Evolutionary conservation across 2,888 invertebrate species (phyloP), one percentile per base, ranked within the genome.

Genomic region (Microplitis manilae): DNA sequence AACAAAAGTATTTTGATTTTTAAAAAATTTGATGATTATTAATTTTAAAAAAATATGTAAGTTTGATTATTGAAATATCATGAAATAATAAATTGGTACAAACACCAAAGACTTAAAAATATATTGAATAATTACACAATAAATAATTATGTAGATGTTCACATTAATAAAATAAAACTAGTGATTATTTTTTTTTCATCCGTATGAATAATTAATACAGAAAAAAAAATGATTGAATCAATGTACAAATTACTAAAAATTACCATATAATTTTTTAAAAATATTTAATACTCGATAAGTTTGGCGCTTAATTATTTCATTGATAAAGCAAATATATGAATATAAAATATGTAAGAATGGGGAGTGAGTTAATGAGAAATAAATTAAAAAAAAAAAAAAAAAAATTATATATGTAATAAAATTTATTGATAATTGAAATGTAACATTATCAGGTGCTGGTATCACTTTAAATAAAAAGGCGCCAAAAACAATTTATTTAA

Each of bases 71-170:
- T 30, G 4, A 81, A 81, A 80, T 80, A 81, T 81, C 80, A 81
- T 78, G 81, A n/a, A 78, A 82, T 87, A 85, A 82, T 87, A 85
- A 79, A 86, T 87, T 86, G 87, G 87, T 87, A 87, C 87, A 87
- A 88, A 87, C 84, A 84, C 88, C 88, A 88, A 88, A 88, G 88
- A 87, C 87, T 87, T 85, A 85, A 82, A 84, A 87, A 87, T 87
- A 81, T 83, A 72, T 83, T 82, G 85, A 86, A 81, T 85, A 83
- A 82, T 83, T 80, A 73, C 13, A 50, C 50, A 50, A 50, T 8
- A 8, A 8, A 50, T 50, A 9, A 50, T 50, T 9, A 50, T 9
- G 13, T 50, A 50, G 50, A 50, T 50, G 5, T 50, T 9, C 50
- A 50, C 50, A 50, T 50, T 50, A 13, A 50, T 50, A 9, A 50